Base-by-base conservation (phyloP, 2,888 invertebrate genomes). In the Melinopterus prodromus region DNA sequence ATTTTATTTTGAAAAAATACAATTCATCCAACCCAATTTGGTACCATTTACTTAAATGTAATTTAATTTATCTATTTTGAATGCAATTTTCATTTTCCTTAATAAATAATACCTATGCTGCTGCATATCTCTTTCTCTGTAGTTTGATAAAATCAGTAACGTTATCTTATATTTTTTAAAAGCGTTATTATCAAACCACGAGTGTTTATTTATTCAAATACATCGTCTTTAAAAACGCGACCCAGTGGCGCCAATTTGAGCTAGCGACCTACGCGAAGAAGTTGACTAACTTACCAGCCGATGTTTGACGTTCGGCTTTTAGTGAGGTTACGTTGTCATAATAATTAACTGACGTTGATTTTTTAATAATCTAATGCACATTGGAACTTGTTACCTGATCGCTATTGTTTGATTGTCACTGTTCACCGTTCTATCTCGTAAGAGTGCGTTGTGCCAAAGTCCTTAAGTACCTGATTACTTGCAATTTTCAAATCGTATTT, bases 391-490 rank as follows among this genome's bases (percentile, higher is more conserved):
- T 53, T 53, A 53, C 53, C 53, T 12, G 53, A 53, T 12, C 2
- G 53, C 53, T 53, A 53, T 53, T 36, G 75, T 78, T 78, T 80
- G 36, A 38, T 69, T 36, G 69, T 16, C 69, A 35, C 80, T 75
- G 78, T 70, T 16, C 76, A 38, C 37, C 76, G 69, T 75, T 70
- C 72, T 80, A 78, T 80, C 76, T 80, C 38, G 75, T 15, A 16
- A 78, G 76, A 78, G 70, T 26, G n/a, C 38, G 38, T n/a, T 2
- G 74, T 79, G 79, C 79, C 80, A 81, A 81, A 81, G 80, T 81
- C 79, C 80, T 81, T 35, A 72, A n/a, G 53, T 15, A 78, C 70
- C 53, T 71, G 74, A 77, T 77, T 77, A 71, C 78, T 79, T 78
- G 78, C 78, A 80, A 16, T 80, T 78, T 77, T 77, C 70, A 38